A percentile compares a stretch with the other conserved stretches of the same genome.
Conservation (phyloP, 2,113 vertebrate species). For the Grus americana region DNA sequence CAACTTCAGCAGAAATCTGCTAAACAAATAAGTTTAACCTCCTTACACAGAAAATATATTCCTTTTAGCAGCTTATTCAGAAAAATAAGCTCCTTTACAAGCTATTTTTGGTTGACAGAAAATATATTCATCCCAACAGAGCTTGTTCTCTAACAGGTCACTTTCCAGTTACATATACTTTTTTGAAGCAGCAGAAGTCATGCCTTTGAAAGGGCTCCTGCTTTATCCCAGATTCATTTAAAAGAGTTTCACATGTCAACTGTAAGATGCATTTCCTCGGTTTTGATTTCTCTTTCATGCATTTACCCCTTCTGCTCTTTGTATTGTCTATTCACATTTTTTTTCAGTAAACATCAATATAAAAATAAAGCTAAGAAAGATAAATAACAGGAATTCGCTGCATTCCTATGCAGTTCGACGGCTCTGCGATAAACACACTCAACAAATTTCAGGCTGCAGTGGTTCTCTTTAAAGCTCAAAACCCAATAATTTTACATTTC, state of each 20-base stretch:
- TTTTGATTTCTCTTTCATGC: conserved; percentile 42
- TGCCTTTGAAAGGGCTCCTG: conserved; percentile 27
- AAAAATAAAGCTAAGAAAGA: conserved; percentile 21
- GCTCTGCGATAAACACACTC: neutral
- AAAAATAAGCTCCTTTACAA: conserved; percentile 30
- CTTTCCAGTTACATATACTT: neutral
- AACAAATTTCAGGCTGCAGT: neutral
- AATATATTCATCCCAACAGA: conserved; percentile 45
- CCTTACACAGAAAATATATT: conserved; percentile 29
- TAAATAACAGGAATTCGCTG: neutral
- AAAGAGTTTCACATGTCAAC: conserved; percentile 22
- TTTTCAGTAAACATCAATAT: conserved; percentile 30
- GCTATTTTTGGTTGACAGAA: conserved; percentile 36
- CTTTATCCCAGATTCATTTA: conserved; percentile 41
- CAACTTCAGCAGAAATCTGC: conserved; percentile 26
- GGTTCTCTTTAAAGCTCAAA: neutral
- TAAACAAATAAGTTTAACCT: conserved; percentile 60
- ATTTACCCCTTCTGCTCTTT: conserved; percentile 32
- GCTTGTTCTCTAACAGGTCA: conserved; percentile 50
- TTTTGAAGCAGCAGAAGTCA: conserved; percentile 47
- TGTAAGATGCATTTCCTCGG: neutral
- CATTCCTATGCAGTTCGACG: neutral
- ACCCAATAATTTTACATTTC: neutral
- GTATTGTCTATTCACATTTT: conserved; percentile 1
- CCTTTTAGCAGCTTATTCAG: conserved; percentile 38